These are phyloP conservation scores for Nasonia oneida DNA, from an alignment of 2,888 invertebrate species.

Conservation along the genomic window DNA sequence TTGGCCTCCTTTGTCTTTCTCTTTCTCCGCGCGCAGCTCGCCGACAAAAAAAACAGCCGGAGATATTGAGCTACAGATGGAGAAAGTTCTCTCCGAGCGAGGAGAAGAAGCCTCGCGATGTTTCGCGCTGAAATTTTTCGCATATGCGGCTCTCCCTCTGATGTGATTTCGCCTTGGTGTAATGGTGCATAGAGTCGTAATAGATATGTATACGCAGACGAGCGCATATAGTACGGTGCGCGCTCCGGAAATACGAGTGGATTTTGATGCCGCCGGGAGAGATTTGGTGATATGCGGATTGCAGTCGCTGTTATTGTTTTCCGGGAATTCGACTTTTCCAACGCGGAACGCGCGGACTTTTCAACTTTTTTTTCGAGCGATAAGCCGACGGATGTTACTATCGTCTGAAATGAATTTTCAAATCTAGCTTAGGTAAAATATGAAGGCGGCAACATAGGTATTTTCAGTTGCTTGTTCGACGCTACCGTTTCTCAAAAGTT, in stretches of 20 bases:
- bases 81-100: neutral
- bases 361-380: neutral
- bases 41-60: neutral
- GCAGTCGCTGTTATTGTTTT: neutral
- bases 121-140: neutral
- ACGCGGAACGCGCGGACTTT: neutral
- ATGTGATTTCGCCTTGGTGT: slow-evolving; percentile 7
- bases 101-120: neutral
- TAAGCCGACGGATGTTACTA: too few relatives aligned
- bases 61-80: slow-evolving; percentile 3
- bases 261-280: neutral
- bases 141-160: neutral
- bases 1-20: neutral
- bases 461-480: too few relatives aligned
- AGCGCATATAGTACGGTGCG: neutral
- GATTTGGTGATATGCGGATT: neutral
- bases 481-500: too few relatives aligned
- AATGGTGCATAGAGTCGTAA: neutral
- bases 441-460: too few relatives aligned
- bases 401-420: too few relatives aligned
- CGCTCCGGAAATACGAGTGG: neutral
- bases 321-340: neutral
- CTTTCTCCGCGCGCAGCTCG: neutral
- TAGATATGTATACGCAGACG: neutral
- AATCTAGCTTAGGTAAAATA: too few relatives aligned